Evolutionary conservation across 2,113 vertebrate genomes (phyloP), one percentile per base, ranked within the genome.

Genomic region (Balaenoptera acutorostrata): DNA sequence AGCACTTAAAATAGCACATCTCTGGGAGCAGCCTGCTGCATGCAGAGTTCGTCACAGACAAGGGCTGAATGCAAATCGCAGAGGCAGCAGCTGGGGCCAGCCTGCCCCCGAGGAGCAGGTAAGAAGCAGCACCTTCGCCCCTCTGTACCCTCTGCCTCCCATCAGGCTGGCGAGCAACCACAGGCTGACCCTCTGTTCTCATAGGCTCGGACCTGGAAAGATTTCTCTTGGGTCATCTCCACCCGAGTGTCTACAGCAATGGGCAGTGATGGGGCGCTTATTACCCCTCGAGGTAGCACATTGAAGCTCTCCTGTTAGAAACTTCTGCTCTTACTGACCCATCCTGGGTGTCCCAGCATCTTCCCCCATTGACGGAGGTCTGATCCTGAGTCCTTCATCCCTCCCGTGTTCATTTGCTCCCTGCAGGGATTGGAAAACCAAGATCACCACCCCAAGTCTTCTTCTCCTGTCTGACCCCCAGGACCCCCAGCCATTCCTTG

Each of bases 1-100:
- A 94, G 90, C 97, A 98, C 98, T 98, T 97, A 98, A 98, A 98
- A 98, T 98, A 98, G 97, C 97, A 81, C 98, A 96, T 96, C 96
- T 97, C 97, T 93, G 55, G 93, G 93, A 97, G 97, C 95, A 93
- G 95, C 83, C 96, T 95, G 97, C 97, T 23, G 94, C 96, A 27
- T 90, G 83, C 92, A 55, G 92, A 93, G 97, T 63, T 78, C 8
- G 2, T 89, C 88, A 75, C 87, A 94, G 95, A 94, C 20, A 2
- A 95, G 63, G 36, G 85, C 84, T 95, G 98, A 92, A 98, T 98
- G 95, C 93, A 97, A 90, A 98, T 97, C 2, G 0, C 39, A 44
- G 87, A 96, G 87, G 90, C 57, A 5, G 96, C 97, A 88, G 94
- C 93, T 84, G 96, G 86, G 88, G 61, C 96, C 96, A 46, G 27